phyloP scores from a whole-genome alignment of 1,140 invertebrate species.

The Pseudomyrmex gracilis region DNA sequence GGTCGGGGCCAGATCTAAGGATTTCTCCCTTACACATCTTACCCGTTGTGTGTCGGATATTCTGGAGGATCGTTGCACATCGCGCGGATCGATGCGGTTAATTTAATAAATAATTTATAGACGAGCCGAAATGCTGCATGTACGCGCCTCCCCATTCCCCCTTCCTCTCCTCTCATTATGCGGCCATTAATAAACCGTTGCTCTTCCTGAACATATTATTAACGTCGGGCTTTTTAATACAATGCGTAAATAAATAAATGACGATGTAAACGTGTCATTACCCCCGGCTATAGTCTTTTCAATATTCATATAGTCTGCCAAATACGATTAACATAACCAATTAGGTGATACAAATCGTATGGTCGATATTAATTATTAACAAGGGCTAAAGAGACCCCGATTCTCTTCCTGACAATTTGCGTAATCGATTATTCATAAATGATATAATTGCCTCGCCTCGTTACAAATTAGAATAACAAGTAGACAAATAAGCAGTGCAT shows the following conservation, averaged over 20 bases:
- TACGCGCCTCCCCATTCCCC: background rate
- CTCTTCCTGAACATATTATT: conserved; percentile 56
- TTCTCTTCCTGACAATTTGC: conserved; percentile 46
- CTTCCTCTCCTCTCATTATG: conserved; percentile 10
- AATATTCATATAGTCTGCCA: conserved; percentile 50
- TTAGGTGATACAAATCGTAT: conserved; percentile 53
- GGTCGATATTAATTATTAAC: conserved; percentile 48
- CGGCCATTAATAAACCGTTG: conserved; percentile 48
- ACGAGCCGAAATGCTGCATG: background rate
- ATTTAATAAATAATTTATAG: conserved; percentile 65
- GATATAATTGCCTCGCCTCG: conserved; percentile 3
- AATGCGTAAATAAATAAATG: conserved; percentile 48
- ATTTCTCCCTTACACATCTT: background rate
- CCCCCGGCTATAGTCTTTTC: conserved; percentile 31
- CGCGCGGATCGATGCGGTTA: conserved; percentile 39
- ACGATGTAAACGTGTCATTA: conserved; percentile 57
- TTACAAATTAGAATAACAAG: conserved; percentile 35
- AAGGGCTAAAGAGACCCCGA: background rate
- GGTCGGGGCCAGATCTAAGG: conserved; percentile 28
- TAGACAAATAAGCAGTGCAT: background rate
- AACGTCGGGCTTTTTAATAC: conserved; percentile 52
- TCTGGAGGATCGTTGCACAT: conserved; percentile 37
- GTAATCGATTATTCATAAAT: conserved; percentile 51
- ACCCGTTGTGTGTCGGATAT: conserved; percentile 4
- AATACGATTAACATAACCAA: conserved; percentile 60